phyloP scores from a whole-genome alignment of 92 coral and sea anemone species.

The Umimayanthus chanpuru region DNA sequence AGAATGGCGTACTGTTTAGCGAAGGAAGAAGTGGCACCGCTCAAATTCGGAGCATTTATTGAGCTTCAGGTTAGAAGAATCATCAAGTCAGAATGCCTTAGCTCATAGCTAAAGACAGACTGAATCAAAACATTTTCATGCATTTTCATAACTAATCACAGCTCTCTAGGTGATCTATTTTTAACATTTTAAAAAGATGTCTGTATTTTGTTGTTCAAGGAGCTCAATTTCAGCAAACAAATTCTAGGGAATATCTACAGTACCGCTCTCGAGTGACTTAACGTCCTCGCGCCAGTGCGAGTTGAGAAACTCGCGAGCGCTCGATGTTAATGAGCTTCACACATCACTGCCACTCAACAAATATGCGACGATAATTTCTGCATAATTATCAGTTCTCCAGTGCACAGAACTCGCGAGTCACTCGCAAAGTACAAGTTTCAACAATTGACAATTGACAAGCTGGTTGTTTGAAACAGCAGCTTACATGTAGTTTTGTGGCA shows the following conservation, averaged over 20 bases:
- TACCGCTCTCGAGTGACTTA: too few relatives aligned
- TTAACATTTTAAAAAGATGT: slow-evolving; percentile 8
- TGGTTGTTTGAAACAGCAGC: too few relatives aligned
- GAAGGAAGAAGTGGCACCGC: slow-evolving; percentile 45
- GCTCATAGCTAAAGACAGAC: slow-evolving; percentile 6
- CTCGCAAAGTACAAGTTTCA: too few relatives aligned
- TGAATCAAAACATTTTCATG: slow-evolving; percentile 21
- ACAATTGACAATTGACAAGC: too few relatives aligned
- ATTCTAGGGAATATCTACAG: slow-evolving; percentile 11
- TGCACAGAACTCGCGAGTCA: too few relatives aligned
- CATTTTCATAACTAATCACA: slow-evolving; percentile 18
- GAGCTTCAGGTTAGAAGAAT: slow-evolving; percentile 43
- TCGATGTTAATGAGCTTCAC: too few relatives aligned
- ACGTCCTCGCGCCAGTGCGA: too few relatives aligned
- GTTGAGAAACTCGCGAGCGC: too few relatives aligned
- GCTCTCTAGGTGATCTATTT: slow-evolving; percentile 9
- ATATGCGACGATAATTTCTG: too few relatives aligned
- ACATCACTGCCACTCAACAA: too few relatives aligned
- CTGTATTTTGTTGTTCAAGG: slow-evolving; percentile 14
- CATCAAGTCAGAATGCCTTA: slow-evolving; percentile 32
- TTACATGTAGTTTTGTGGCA: too few relatives aligned
- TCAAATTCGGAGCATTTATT: slow-evolving; percentile 34
- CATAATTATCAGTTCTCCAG: too few relatives aligned
- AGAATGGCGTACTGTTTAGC: slow-evolving; percentile 39
- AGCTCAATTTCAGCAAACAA: slow-evolving; percentile 24